Evolutionary conservation across 1,140 invertebrate genomes (phyloP), one percentile per base, ranked within the genome.

Genomic region (Phocides pigmalion): DNA sequence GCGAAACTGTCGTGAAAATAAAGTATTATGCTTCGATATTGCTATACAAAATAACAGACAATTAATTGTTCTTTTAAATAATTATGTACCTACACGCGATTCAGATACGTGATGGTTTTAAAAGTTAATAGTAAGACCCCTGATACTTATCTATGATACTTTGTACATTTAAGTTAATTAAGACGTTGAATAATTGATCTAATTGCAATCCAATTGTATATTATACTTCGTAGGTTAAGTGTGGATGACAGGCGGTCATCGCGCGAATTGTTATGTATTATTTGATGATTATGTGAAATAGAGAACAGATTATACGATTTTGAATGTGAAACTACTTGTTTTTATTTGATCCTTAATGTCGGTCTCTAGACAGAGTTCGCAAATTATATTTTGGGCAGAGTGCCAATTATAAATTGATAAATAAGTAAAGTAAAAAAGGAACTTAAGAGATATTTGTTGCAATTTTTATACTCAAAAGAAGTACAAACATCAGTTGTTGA

Each of bases 241-340:
- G 17, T 4, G 16, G 49, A 51, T 35, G 8, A 17, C 35, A 37
- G 50, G 35, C 32, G 51, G 8, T 39, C 6, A 68, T 61, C 59
- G 46, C 32, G 54, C 35, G 65, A 39, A 72, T 64, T 65, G 59
- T 65, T 66, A 68, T 71, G 66, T 70, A 65, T 70, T 67, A 68
- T 61, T 66, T 59, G 50, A 64, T 47, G 50, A 51, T 50, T 71
- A 68, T 63, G 49, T 72, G 66, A 56, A 68, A 66, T 51, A 51
- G 49, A 51, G 28, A 51, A 51, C 47, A 50, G 16, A 83, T 72
- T 82, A 84, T 76, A 84, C 73, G 74, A 80, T 80, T 81, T 78
- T 82, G 68, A 76, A 82, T 84, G 81, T 84, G 71, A 72, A 62
- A 49, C 22, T 22, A 32, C 49, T 58, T 68, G 62, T 76, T 78